Conservation (phyloP, 2,113 vertebrate genomes). For the Nannobrachium achirus region DNA sequence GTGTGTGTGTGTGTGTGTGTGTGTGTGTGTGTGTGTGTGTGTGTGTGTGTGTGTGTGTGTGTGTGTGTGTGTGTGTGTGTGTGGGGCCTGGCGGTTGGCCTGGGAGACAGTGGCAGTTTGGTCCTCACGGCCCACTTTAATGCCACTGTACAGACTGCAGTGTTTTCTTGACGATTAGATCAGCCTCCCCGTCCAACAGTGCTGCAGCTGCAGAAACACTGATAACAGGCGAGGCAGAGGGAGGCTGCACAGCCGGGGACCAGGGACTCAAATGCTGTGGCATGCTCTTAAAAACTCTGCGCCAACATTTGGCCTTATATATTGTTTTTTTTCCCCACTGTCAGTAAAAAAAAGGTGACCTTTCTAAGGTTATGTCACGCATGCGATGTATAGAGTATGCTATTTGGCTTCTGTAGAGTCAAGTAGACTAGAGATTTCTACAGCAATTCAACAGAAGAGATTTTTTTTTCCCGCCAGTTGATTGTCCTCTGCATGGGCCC, state of each 20-base stretch:
- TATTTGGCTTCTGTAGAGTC: slow-evolving; percentile 1
- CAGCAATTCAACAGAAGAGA: neutral
- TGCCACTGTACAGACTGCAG: slow-evolving; percentile 26
- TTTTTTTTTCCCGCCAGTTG: neutral
- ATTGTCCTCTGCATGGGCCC: neutral
- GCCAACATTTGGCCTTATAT: neutral
- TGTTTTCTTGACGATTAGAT: slow-evolving; percentile 48
- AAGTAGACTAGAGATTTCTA: neutral
- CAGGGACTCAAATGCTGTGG: neutral
- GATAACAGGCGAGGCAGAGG: slow-evolving; percentile 11
- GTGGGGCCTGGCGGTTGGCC: neutral
- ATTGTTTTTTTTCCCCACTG: no score
- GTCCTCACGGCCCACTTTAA: slow-evolving; percentile 25
- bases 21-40: slow-evolving; percentile 5
- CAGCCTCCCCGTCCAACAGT: slow-evolving; percentile 46
- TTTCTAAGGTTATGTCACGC: neutral
- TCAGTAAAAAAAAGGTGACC: neutral
- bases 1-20: neutral
- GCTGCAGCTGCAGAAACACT: slow-evolving; percentile 43
- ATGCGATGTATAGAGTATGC: neutral
- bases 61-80: neutral
- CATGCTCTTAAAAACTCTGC: neutral
- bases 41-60: neutral
- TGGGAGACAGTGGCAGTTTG: slow-evolving; percentile 23
- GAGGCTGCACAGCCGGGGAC: neutral